phyloP scores from a whole-genome alignment of 2,797 vertebrate genomes.

The Tapera naevia region DNA sequence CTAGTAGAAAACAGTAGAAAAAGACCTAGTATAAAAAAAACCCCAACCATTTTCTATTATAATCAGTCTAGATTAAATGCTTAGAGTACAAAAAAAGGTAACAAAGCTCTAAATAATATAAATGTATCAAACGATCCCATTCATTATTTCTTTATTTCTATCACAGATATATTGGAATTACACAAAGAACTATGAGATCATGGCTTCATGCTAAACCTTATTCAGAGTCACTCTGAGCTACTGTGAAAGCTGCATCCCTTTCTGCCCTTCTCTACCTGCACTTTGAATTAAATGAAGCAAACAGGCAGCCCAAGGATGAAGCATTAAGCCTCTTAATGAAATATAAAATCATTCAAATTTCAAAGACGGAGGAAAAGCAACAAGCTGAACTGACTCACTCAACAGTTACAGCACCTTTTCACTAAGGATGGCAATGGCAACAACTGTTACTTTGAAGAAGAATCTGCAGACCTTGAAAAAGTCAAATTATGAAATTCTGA shows the following conservation, averaged over 20 bases:
- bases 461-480: not conserved
- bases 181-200: not conserved
- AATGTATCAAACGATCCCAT: not conserved
- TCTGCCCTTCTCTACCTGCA: not conserved
- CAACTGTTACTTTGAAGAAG: not conserved
- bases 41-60: not conserved
- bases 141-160: not conserved
- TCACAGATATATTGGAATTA: not conserved
- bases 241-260: not conserved
- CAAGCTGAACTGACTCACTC: not conserved
- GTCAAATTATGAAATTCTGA: not conserved
- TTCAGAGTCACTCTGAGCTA: not conserved
- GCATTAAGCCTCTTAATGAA: not conserved
- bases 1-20: not conserved
- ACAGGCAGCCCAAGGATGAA: not conserved
- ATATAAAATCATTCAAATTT: not conserved
- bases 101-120: not conserved
- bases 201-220: not conserved
- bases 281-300: not conserved
- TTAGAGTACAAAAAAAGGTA: not conserved
- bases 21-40: not conserved
- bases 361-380: not conserved
- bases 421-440: not conserved
- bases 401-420: not conserved
- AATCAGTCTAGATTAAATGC: not conserved